These are phyloP conservation scores for mouse (Mus musculus) DNA, from an alignment of 2,113 vertebrate genomes.

Conservation along the genomic window GRCm39 chr1:20312001-20312500, in stretches of 20 bases:
- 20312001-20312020: neutral
- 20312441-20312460: neutral
- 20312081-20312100: neutral
- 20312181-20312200: neutral
- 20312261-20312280: neutral
- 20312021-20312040: neutral
- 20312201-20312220: neutral
- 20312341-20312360: neutral
- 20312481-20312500: neutral
- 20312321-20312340: neutral
- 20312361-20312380: conserved; percentile 5
- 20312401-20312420: conserved; percentile 34
- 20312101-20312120: neutral
- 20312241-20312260: neutral
- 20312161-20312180: neutral
- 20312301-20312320: neutral
- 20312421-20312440: neutral
- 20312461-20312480: neutral
- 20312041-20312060: neutral
- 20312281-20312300: neutral
- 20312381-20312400: neutral
- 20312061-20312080: neutral
- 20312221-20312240: neutral
- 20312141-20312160: neutral
- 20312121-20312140: neutral